Percentiles rank a stretch among this genome's conserved stretches.
These are phyloP conservation scores for Diachrysia chrysitis DNA, from an alignment of 2,888 invertebrate species.

Conservation along the genomic window DNA sequence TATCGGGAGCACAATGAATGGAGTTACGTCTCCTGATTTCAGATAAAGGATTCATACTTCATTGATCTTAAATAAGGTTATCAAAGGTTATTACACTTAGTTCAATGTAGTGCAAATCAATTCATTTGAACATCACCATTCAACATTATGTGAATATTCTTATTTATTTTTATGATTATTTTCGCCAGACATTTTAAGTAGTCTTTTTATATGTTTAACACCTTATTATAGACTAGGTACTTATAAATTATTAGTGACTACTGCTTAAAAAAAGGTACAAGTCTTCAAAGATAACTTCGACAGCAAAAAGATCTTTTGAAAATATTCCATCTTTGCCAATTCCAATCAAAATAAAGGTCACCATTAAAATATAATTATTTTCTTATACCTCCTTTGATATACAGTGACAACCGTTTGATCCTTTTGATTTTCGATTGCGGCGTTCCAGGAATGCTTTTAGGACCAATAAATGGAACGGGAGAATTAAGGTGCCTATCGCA, in stretches of 20 bases:
- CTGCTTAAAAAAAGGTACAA: too few relatives aligned
- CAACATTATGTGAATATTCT: too few relatives aligned
- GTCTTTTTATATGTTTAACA: too few relatives aligned
- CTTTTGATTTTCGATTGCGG: constrained; percentile 23
- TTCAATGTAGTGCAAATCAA: neutral
- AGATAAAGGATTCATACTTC: constrained; percentile 28
- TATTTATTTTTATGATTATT: too few relatives aligned
- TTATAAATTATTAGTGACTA: too few relatives aligned
- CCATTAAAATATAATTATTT: constrained; percentile 1
- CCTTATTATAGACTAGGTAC: too few relatives aligned
- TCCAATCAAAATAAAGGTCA: neutral
- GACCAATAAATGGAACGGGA: constrained; percentile 15
- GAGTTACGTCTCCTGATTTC: constrained; percentile 12
- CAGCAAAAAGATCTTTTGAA: neutral
- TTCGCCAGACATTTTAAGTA: too few relatives aligned
- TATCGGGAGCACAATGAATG: constrained; percentile 5
- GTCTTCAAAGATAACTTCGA: neutral
- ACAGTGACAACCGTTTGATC: constrained; percentile 20
- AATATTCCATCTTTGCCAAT: neutral
- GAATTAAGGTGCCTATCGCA: constrained; percentile 3
- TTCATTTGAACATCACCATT: neutral
- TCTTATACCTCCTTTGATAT: neutral
- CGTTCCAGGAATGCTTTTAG: constrained; percentile 5
- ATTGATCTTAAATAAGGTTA: constrained; percentile 30
- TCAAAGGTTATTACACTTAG: constrained; percentile 10